Conservation (phyloP, 2,888 invertebrate species). For the Dynastes grantii region DNA sequence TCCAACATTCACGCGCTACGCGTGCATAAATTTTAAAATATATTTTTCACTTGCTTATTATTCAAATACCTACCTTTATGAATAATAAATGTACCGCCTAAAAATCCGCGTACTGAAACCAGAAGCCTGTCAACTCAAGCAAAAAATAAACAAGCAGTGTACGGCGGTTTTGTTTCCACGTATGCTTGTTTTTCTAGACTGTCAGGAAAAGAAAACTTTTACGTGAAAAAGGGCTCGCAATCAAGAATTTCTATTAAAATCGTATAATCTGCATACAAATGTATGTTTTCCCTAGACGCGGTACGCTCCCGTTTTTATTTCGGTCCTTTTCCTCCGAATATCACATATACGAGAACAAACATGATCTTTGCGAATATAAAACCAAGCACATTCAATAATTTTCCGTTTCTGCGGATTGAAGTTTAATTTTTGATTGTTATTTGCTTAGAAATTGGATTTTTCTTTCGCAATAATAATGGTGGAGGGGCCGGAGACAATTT, state of each 20-base stretch:
- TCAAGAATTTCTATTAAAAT: constrained; percentile 44
- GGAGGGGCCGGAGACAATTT: too few relatives aligned
- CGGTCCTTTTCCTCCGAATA: neutral
- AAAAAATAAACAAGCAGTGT: constrained; percentile 9
- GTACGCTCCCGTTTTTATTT: neutral
- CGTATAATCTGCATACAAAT: constrained; percentile 35
- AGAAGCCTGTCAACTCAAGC: constrained; percentile 7
- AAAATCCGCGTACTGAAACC: neutral
- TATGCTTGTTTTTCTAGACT: constrained; percentile 21
- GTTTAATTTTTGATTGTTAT: neutral
- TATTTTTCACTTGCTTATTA: constrained; percentile 11
- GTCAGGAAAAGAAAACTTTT: constrained; percentile 13
- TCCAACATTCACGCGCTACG: neutral
- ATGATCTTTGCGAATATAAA: neutral
- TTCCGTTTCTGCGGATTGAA: neutral
- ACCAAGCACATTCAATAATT: constrained; percentile 13
- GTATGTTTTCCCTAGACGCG: constrained; percentile 13
- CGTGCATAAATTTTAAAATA: constrained; percentile 2
- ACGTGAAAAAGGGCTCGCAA: constrained; percentile 28
- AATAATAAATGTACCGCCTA: constrained; percentile 3
- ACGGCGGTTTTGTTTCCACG: constrained; percentile 1
- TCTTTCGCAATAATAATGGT: too few relatives aligned
- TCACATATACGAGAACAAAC: constrained; percentile 13
- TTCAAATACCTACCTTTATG: constrained; percentile 26
- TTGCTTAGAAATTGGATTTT: too few relatives aligned